Evolutionary conservation across 2,888 invertebrate genomes (phyloP).

Genomic region (Myathropa florea): DNA sequence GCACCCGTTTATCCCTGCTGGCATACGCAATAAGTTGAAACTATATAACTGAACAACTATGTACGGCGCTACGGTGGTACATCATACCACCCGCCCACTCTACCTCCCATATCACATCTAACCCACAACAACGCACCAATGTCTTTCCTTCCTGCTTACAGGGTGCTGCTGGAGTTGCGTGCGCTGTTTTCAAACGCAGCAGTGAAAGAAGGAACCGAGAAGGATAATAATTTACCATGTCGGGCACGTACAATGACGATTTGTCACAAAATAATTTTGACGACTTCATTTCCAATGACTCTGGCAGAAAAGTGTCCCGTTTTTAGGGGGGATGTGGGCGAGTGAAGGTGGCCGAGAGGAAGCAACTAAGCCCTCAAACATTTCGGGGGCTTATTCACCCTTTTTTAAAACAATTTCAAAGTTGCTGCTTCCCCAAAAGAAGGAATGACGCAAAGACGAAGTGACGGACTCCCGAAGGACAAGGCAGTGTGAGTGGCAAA

Average conservation of each 20-base stretch:
- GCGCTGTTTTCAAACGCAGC: conserved; percentile 43
- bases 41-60: conserved; percentile 24
- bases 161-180: conserved; percentile 30
- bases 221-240: conserved; percentile 73
- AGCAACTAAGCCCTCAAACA: conserved; percentile 42
- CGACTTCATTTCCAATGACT: conserved; percentile 77
- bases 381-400: conserved; percentile 36
- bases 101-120: not conserved
- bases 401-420: conserved; percentile 67
- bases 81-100: not conserved
- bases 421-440: conserved; percentile 23
- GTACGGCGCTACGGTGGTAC: not conserved
- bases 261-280: conserved; percentile 81
- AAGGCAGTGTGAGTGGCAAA: not conserved
- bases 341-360: conserved; percentile 7
- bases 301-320: conserved; percentile 38
- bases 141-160: conserved; percentile 54
- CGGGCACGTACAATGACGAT: conserved; percentile 79
- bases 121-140: conserved; percentile 46
- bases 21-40: conserved; percentile 59
- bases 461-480: conserved; percentile 2
- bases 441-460: not conserved
- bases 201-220: conserved; percentile 15
- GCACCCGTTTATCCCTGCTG: not conserved
- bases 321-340: conserved; percentile 33